A percentile compares a stretch with the other conserved stretches of the same genome.
phyloP scores from a whole-genome alignment of 2,888 invertebrate species.

The Ischnus inquisitorius region DNA sequence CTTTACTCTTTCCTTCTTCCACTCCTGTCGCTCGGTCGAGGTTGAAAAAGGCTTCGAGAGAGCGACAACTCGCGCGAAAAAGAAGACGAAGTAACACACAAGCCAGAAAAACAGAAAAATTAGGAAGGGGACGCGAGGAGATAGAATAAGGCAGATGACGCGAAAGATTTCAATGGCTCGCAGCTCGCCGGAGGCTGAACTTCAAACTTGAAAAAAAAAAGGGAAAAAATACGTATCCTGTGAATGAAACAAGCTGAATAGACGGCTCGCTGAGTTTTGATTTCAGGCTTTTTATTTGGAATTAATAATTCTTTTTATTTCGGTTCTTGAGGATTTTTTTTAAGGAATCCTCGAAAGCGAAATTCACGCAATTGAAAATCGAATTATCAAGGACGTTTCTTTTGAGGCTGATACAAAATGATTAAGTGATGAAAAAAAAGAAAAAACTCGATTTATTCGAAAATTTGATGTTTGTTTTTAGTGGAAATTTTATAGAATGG shows the following conservation, averaged over 20 bases:
- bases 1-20: conserved; percentile 23
- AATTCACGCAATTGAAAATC: no score
- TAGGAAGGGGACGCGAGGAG: neutral
- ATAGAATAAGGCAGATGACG: neutral
- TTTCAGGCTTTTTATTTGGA: neutral
- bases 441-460: no score
- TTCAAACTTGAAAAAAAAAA: neutral
- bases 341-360: no score
- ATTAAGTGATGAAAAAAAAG: no score
- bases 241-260: neutral
- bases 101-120: neutral
- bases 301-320: neutral
- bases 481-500: no score
- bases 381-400: no score
- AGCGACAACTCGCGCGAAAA: neutral
- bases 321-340: neutral
- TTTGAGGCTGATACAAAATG: no score
- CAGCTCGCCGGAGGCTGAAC: neutral
- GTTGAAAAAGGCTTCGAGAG: neutral
- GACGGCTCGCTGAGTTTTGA: neutral
- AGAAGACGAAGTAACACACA: neutral
- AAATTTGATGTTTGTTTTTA: neutral
- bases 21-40: neutral
- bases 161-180: neutral
- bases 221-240: neutral